These are phyloP conservation scores for Gavia stellata DNA, from an alignment of 2,113 vertebrate genomes.

Conservation along the genomic window DNA sequence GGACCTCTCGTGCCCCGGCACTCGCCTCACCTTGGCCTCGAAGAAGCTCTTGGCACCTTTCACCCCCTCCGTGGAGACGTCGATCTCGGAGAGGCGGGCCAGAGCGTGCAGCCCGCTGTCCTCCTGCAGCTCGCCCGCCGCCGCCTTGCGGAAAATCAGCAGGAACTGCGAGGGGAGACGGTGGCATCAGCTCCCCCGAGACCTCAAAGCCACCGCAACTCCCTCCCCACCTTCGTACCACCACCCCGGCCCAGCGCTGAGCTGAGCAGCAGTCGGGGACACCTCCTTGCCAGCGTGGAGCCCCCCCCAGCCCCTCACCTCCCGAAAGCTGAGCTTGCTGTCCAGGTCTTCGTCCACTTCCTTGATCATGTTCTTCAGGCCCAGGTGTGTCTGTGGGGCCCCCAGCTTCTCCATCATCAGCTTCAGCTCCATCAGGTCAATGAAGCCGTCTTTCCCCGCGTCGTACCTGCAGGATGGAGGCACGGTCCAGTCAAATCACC, in stretches of 20 bases:
- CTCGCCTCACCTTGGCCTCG: conserved; percentile 88
- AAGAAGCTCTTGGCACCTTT: conserved; percentile 96
- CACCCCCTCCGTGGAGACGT: conserved; percentile 90
- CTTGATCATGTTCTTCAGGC: conserved; percentile 97
- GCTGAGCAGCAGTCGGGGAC: accelerated
- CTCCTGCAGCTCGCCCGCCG: conserved; percentile 87
- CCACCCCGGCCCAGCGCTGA: accelerated
- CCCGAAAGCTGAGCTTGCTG: conserved; percentile 91
- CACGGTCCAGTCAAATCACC: not conserved
- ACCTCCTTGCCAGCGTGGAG: accelerated
- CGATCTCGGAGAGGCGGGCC: conserved; percentile 90
- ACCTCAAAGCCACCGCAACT: not conserved
- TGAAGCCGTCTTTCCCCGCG: conserved; percentile 85
- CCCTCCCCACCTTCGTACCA: not conserved
- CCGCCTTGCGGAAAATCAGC: conserved; percentile 93
- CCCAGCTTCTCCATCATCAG: conserved; percentile 97
- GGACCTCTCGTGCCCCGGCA: not conserved
- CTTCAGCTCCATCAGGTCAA: conserved; percentile 96
- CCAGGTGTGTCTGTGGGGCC: conserved; percentile 91
- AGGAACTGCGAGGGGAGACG: conserved; percentile 78
- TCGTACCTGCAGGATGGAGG: conserved; percentile 74
- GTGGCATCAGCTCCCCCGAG: not conserved
- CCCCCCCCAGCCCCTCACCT: conserved; percentile 67
- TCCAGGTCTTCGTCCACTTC: conserved; percentile 96
- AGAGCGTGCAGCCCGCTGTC: conserved; percentile 87